Evolutionary conservation across 2,888 invertebrate species (phyloP).

Genomic region (Gerosis bhagava): DNA sequence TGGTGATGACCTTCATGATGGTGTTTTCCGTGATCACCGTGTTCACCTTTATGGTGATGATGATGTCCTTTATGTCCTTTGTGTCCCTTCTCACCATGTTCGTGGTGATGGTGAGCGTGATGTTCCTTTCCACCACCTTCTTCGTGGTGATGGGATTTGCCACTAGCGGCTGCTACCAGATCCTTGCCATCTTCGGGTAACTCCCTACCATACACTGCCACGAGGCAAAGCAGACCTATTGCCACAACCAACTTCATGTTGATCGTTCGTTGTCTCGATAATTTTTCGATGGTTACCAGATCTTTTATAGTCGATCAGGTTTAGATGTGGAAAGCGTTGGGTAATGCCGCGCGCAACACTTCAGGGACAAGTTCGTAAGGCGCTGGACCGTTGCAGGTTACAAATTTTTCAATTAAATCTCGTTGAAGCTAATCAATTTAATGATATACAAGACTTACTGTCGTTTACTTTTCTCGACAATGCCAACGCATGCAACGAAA

Average conservation of each 20-base stretch:
- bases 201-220: constrained; percentile 62
- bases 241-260: constrained; percentile 70
- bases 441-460: constrained; percentile 14
- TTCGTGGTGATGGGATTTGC: constrained; percentile 61
- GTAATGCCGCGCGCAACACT: constrained; percentile 55
- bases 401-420: constrained; percentile 35
- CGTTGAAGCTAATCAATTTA: constrained; percentile 26
- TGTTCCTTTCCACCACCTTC: constrained; percentile 71
- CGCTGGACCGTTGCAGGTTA: constrained; percentile 61
- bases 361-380: constrained; percentile 46
- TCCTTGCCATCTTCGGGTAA: constrained; percentile 65
- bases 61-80: constrained; percentile 76
- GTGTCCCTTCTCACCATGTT: constrained; percentile 67
- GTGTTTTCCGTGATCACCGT: constrained; percentile 68
- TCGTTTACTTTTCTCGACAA: constrained; percentile 9
- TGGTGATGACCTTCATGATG: constrained; percentile 69
- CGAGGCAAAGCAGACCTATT: constrained; percentile 64
- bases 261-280: constrained; percentile 37
- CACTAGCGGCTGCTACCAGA: constrained; percentile 67
- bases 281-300: constrained; percentile 38
- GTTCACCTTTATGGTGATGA: constrained; percentile 73
- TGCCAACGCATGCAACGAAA: too few relatives aligned
- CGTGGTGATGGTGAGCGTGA: constrained; percentile 68
- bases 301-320: constrained; percentile 67
- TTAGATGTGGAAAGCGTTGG: constrained; percentile 66